These are phyloP conservation scores for Leptopilina drosophilae DNA, from an alignment of 2,888 invertebrate genomes.

Conservation along the genomic window DNA sequence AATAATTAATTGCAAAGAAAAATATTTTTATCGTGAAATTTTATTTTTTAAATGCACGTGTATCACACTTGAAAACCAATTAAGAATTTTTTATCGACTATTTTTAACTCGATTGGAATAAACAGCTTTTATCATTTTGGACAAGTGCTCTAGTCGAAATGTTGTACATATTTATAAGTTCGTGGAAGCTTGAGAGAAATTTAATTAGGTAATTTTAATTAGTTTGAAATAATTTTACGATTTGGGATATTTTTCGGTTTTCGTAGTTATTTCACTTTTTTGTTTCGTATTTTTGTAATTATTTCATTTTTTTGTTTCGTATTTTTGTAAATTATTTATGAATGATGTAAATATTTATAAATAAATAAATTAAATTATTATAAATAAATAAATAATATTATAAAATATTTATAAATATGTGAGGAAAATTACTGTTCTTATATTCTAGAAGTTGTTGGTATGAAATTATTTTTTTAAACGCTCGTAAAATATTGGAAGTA, in stretches of 20 bases:
- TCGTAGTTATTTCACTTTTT: not conserved
- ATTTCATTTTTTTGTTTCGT: not conserved
- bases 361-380: too few species aligned
- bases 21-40: not conserved
- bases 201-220: not conserved
- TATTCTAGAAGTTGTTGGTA: too few species aligned
- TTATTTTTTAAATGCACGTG: conserved; percentile 2
- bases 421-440: too few species aligned
- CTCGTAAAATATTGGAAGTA: too few species aligned
- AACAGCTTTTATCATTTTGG: not conserved
- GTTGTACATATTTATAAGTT: too few species aligned
- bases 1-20: not conserved
- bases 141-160: conserved; percentile 2
- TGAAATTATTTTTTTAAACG: too few species aligned
- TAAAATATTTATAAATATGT: too few species aligned
- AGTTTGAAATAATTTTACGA: too few species aligned
- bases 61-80: not conserved
- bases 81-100: conserved; percentile 8
- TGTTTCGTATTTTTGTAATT: not conserved
- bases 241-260: not conserved
- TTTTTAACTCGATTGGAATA: not conserved
- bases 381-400: too few species aligned
- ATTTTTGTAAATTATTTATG: too few species aligned
- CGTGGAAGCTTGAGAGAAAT: not conserved
- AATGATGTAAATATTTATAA: too few species aligned